Base-by-base conservation (phyloP, 2,797 vertebrate species). In the Champsocephalus esox region DNA sequence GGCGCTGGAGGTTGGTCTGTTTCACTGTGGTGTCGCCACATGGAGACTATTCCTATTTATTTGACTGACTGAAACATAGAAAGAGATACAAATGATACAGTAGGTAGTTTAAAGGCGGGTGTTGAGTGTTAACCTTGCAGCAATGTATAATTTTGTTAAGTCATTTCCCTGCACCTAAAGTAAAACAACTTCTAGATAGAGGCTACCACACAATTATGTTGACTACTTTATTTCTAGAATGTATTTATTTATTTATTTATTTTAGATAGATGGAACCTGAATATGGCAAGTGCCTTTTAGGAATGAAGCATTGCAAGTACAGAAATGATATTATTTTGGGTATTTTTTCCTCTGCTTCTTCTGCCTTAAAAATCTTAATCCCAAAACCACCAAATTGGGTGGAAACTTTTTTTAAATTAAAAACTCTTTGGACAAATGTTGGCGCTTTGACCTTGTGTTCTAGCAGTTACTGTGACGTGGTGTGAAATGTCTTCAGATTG, bases 221-320 rank as follows among this genome's bases (percentile, higher is more conserved):
- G 38, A 75, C 67, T 13, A 59, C 17, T 64, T 73, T 32, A 51
- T 80, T 64, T 34, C 49, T 51, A 79, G 65, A 65, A 71, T 88
- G 85, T 82, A 87, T 87, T 87, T 82, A 77, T 82, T 81, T 28
- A 86, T 78, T 79, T 74, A 80, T 91, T 90, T 88, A 88, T 92
- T 91, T 89, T 67, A 9, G 8, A 65, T 71, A 70, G 80, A 83
- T 67, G 72, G 87, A 91, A 84, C 70, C 85, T 86, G 79, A 92
- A 87, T 86, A 92, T 92, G 92, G 93, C 88, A 93, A 94, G 94
- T 94, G 94, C 93, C 92, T 95, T 95, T 95, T 94, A 89, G 73
- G 88, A 90, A 68, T 19, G 73, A 83, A 84, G 77, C 69, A 60
- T 67, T 48, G 80, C 77, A 73, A 70, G 69, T 80, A 64, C 82